Evolutionary conservation across 2,888 invertebrate genomes (phyloP).

Genomic region (Eilema caniola): DNA sequence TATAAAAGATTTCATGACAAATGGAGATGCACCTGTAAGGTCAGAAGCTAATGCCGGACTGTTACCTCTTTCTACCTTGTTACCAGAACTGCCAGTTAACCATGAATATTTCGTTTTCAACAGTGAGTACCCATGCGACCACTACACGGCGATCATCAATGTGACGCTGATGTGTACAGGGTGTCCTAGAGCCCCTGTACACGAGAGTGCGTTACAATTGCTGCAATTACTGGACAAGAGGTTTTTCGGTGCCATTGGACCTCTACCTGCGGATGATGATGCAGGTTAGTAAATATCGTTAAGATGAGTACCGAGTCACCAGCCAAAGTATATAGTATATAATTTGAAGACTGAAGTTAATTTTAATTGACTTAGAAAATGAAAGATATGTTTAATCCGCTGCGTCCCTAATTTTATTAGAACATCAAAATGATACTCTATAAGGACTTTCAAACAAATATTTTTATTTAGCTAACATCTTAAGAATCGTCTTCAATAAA

Average conservation of each 20-base stretch:
- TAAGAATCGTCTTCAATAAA: background rate
- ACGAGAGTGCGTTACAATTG: slow-evolving; percentile 97
- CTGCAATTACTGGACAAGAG: slow-evolving; percentile 97
- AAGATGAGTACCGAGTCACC: background rate
- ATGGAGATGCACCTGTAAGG: no score
- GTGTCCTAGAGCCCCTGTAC: slow-evolving; percentile 96
- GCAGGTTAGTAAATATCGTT: slow-evolving; percentile 84
- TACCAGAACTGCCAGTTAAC: background rate
- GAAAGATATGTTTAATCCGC: no score
- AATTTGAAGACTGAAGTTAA: no score
- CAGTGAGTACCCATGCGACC: slow-evolving; percentile 98
- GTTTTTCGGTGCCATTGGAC: slow-evolving; percentile 95
- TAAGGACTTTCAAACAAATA: no score
- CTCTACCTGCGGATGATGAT: slow-evolving; percentile 89
- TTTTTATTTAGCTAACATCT: no score
- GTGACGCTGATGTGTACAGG: slow-evolving; percentile 98
- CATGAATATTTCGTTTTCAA: slow-evolving; percentile 44
- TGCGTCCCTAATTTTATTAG: no score
- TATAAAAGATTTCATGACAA: no score
- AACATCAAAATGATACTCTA: no score
- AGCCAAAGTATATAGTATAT: background rate
- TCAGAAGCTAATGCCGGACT: no score
- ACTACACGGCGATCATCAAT: slow-evolving; percentile 99
- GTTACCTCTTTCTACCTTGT: background rate
- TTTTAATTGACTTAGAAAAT: no score